Evolutionary conservation across 2,797 vertebrate species (phyloP).

Genomic region (Scolopax rusticola): DNA sequence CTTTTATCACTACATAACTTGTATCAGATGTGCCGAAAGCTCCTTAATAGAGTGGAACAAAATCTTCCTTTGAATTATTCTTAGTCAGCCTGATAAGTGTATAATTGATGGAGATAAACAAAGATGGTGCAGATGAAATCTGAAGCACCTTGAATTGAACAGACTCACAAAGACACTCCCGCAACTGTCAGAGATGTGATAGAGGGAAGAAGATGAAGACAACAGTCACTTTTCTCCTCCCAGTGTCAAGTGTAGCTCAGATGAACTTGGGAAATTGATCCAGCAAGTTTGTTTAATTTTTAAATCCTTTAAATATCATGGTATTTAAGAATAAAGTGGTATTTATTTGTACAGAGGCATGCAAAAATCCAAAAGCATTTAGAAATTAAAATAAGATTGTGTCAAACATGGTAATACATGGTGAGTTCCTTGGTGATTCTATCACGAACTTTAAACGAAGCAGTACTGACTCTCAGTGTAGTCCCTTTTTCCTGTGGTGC

Average conservation of each 20-base stretch:
- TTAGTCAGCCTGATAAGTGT: not conserved
- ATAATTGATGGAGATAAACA: not conserved
- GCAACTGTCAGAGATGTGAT: rapidly evolving
- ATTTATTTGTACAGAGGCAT: not conserved
- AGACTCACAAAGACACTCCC: not conserved
- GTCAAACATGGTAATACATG: not conserved
- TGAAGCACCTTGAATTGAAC: not conserved
- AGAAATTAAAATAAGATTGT: not conserved
- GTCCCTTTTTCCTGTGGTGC: not conserved
- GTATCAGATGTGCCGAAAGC: not conserved
- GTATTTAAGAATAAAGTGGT: not conserved
- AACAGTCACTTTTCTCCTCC: not conserved
- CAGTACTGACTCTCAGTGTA: not conserved
- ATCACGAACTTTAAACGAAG: not conserved
- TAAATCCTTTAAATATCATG: not conserved
- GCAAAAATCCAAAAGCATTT: not conserved
- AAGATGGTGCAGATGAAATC: not conserved
- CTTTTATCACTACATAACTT: not conserved
- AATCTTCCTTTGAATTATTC: not conserved
- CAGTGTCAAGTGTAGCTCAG: not conserved
- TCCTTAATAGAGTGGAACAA: not conserved
- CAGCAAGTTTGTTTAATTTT: not conserved
- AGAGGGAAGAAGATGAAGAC: not conserved
- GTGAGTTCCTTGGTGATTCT: not conserved
- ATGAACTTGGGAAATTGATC: not conserved